Percentiles rank a stretch among this genome's conserved stretches.
phyloP scores from a whole-genome alignment of 2,888 invertebrate genomes.

The Thymelicus acteon region DNA sequence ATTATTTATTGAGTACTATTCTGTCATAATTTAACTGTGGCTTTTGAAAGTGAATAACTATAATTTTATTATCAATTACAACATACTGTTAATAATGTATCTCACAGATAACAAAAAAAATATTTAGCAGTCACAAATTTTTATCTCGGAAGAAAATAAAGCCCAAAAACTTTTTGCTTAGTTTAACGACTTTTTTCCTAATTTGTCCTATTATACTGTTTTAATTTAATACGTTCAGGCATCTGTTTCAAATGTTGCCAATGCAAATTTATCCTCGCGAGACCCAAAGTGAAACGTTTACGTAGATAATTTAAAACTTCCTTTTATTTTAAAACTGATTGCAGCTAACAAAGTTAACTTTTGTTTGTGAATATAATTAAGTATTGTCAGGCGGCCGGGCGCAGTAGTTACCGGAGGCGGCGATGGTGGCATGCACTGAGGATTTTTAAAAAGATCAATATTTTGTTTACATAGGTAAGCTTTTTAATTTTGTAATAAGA shows the following conservation, averaged over 20 bases:
- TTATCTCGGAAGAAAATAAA: no score
- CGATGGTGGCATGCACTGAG: neutral
- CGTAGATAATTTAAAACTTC: constrained; percentile 7
- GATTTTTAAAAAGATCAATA: constrained; percentile 6
- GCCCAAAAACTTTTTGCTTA: no score
- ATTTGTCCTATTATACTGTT: neutral
- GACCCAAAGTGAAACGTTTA: neutral
- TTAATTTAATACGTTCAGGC: constrained; percentile 16
- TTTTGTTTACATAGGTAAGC: neutral
- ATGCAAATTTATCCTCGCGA: constrained; percentile 14
- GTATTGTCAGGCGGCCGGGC: constrained; percentile 10
- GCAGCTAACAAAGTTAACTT: constrained; percentile 28
- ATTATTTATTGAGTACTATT: no score
- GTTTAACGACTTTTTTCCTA: no score
- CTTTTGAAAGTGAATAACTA: no score
- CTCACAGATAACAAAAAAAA: no score
- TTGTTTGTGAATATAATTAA: constrained; percentile 31
- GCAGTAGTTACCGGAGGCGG: neutral
- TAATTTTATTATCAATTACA: no score
- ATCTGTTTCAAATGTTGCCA: neutral
- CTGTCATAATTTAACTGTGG: no score
- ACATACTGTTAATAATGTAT: no score
- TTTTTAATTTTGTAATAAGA: neutral
- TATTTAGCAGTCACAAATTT: no score
- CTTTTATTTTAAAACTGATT: constrained; percentile 33